Conservation (phyloP, 2,113 vertebrate species). For the Uropsilus gracilis region DNA sequence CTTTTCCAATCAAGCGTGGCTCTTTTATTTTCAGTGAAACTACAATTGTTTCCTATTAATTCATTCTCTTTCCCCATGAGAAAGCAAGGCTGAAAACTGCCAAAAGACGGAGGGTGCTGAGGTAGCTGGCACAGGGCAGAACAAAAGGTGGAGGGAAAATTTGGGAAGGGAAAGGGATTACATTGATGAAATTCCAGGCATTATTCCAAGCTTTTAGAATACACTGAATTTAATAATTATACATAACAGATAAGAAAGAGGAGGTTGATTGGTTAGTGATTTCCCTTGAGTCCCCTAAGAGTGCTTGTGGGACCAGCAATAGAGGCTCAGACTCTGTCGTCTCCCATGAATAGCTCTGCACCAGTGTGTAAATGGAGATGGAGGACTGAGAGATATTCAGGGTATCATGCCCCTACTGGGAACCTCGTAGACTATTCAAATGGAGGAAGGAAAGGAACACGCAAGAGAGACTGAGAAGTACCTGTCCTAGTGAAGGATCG, state of each 20-base stretch:
- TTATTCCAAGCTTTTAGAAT: background rate
- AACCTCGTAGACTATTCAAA: background rate
- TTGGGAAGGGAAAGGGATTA: background rate
- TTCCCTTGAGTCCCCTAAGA: background rate
- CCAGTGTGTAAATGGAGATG: background rate
- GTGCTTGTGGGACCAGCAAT: background rate
- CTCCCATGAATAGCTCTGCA: background rate
- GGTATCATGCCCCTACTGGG: background rate
- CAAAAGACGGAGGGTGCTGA: background rate
- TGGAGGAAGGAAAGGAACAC: background rate
- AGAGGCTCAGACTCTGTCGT: background rate
- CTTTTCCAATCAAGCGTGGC: slow-evolving; percentile 61
- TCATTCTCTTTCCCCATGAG: background rate
- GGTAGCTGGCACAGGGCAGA: background rate
- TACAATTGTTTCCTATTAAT: slow-evolving; percentile 52
- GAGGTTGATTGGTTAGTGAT: background rate
- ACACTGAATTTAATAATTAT: background rate
- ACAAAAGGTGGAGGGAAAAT: background rate
- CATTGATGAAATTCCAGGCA: background rate
- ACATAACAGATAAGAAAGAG: background rate
- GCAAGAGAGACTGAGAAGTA: background rate
- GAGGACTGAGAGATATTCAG: background rate
- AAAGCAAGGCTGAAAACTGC: background rate
- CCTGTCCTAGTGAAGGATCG: too few species aligned
- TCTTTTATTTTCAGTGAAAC: slow-evolving; percentile 65